Base-by-base conservation (phyloP, 2,113 vertebrate genomes). In the Saiga tatarica region DNA sequence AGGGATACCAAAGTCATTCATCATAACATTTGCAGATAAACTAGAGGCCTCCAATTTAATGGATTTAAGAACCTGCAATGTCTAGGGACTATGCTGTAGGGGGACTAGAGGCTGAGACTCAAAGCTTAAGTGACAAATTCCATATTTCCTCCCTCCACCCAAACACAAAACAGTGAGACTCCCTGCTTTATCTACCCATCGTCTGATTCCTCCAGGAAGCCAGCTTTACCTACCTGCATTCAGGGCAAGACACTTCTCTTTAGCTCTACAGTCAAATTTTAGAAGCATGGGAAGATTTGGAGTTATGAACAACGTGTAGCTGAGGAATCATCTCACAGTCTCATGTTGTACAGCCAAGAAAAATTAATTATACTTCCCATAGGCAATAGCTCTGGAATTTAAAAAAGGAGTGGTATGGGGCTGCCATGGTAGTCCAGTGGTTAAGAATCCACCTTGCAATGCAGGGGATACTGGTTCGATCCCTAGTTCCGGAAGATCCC, bases 11-110 rank as follows among this genome's bases (percentile, higher is more conserved):
- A 67, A 67, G 55, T 76, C 93, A 95, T 78, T 86, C 33, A 74
- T 94, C 82, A 81, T 47, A 78, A 76, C 33, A 76, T 78, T 17
- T 82, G 82, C 89, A 95, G 78, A 91, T 89, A 26, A 93, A 95
- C 55, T 33, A 76, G 9, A 82, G 15, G 59, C 87, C 82, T 93
- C 88, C 13, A 42, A 59, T 25, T 1, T 42, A 39, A 79, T 2
- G 14, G 13, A 86, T 39, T 47, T 12, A n/a, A 96, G 53, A 97
- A 76, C 52, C 64, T 60, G 36, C 13, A 79, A 2, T 19, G 15
- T 42, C 21, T 21, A 62, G 74, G n/a, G 52, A 59, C 89, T 76
- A 2, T 5, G 15, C 42, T 3, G 0, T 60, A 42, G 33, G 50
- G 36, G 36, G n/a, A 85, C 42, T 11, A 55, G 86, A 86, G 3